Conservation (phyloP, 2,888 invertebrate genomes). For the Cabera pusaria region DNA sequence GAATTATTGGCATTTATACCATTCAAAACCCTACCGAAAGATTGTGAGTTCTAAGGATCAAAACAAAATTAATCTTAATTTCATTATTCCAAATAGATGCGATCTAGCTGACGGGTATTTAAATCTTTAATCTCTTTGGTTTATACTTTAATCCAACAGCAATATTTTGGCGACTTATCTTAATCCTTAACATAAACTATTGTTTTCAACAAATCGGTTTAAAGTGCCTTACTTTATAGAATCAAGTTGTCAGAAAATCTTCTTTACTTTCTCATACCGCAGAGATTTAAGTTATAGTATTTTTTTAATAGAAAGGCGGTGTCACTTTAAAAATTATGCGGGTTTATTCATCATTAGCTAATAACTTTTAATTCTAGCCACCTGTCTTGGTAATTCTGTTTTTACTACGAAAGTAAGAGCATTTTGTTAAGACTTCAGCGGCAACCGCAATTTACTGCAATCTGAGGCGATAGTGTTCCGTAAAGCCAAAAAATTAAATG, state of each 20-base stretch:
- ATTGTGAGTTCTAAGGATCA: too few relatives aligned
- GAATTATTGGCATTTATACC: too few relatives aligned
- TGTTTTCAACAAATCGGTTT: slow-evolving; percentile 13
- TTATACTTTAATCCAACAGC: slow-evolving; percentile 7
- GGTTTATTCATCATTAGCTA: slow-evolving; percentile 1
- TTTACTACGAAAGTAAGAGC: too few relatives aligned
- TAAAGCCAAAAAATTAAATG: too few relatives aligned
- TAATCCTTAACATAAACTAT: slow-evolving; percentile 4
- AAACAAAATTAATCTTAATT: too few relatives aligned
- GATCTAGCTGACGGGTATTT: neutral
- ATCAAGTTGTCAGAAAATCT: slow-evolving; percentile 1
- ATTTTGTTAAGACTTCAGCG: too few relatives aligned
- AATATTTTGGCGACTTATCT: slow-evolving; percentile 14
- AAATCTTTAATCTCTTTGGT: too few relatives aligned
- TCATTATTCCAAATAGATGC: too few relatives aligned
- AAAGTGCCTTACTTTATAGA: neutral
- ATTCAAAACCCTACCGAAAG: too few relatives aligned
- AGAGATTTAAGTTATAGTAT: neutral
- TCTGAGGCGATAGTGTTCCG: too few relatives aligned
- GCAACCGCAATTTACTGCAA: too few relatives aligned
- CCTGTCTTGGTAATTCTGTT: neutral
- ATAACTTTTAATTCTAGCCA: neutral
- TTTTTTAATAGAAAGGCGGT: slow-evolving; percentile 5
- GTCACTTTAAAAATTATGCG: slow-evolving; percentile 5
- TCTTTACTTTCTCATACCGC: neutral